Percentiles rank a stretch among this genome's conserved stretches.
Evolutionary conservation across 2,113 vertebrate species (phyloP).

Genomic region (Sitta europaea): DNA sequence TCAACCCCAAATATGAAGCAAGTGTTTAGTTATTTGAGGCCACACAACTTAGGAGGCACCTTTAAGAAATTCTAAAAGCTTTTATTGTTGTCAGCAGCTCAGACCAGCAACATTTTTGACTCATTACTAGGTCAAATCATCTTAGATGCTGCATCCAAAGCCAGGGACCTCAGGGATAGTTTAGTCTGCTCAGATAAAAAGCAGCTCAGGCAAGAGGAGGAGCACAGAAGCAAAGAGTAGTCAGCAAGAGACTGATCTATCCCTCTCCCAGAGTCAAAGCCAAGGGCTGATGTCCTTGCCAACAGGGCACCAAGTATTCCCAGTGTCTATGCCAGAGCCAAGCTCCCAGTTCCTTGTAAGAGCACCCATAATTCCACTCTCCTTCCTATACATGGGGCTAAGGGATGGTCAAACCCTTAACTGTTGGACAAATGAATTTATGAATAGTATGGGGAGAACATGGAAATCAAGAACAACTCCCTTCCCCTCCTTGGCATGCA

Average conservation of each 20-base stretch:
- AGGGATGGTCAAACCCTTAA: not conserved
- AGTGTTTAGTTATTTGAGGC: constrained; percentile 29
- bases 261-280: not conserved
- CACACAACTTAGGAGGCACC: not conserved
- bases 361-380: not conserved
- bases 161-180: not conserved
- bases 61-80: constrained; percentile 32
- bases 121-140: not conserved
- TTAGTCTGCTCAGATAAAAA: not conserved
- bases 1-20: constrained; percentile 62
- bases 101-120: not conserved
- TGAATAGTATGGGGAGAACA: not conserved
- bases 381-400: not conserved
- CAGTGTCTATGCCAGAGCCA: not conserved
- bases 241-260: not conserved
- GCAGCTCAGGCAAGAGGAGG: not conserved
- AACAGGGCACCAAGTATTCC: not conserved
- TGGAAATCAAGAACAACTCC: not conserved
- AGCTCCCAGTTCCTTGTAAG: not conserved
- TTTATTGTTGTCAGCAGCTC: constrained; percentile 8
- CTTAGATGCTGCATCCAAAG: not conserved
- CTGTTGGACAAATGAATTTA: not conserved
- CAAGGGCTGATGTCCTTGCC: fast-evolving
- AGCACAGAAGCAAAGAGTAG: not conserved
- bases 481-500: not conserved